Base-by-base conservation (phyloP, 2,888 invertebrate species). In the Pterostichus niger region DNA sequence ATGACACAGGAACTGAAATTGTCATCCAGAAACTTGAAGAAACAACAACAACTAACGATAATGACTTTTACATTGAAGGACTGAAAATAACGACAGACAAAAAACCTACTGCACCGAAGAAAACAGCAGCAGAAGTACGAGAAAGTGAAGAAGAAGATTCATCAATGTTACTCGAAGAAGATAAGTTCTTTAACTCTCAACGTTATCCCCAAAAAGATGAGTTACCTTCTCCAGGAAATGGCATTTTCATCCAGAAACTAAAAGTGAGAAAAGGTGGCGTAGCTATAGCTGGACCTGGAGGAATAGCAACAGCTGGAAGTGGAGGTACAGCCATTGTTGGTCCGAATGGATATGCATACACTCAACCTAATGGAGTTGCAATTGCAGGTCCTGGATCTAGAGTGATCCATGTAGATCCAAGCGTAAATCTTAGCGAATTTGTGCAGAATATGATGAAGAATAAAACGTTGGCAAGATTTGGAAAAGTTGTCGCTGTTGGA, bases 311-410 rank as follows among this genome's bases (percentile, higher is more conserved):
- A 0, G 95, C 95, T 0, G 95, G 95, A 11, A 93, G 93, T 87
- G 96, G 95, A 6, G 96, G 96, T 5, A 95, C 95, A 0, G 95
- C 96, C 0, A 94, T 96, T 81, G 95, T 96, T 2, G 95, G 96
- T 0, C 95, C 96, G 0, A 95, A 95, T 52, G 95, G 95, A 0
- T 91, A 94, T 13, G 95, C 95, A 0, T 94, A 94, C 85, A 95
- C 95, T 0, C 94, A 94, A 88, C 95, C 95, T 0, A 93, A 94
- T 85, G 95, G 95, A 76, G 88, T 95, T 15, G 95, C 95, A 2
- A 94, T 96, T 9, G 95, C 95, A 0, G 96, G 95, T 0, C 94
- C 95, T 0, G 94, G 94, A 0, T 94, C 95, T 0, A 93, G 93
- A 86, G 92, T 96, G 7, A 91, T 95, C 79, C 93, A 95, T 5